phyloP scores from a whole-genome alignment of 2,888 invertebrate genomes.

The Campoletis raptor region DNA sequence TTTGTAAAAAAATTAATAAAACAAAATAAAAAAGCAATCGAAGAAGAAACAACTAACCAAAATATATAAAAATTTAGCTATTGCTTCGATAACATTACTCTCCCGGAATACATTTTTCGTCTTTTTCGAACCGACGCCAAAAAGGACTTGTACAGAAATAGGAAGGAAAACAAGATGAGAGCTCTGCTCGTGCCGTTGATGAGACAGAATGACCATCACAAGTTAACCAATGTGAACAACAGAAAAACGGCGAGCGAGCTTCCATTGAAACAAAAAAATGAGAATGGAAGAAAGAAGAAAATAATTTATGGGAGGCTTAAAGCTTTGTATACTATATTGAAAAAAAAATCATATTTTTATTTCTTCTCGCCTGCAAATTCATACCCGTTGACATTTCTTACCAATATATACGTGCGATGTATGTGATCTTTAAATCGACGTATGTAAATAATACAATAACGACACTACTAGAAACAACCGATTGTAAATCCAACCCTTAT shows the following conservation, averaged over 20 bases:
- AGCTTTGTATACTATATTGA: slow-evolving; percentile 73
- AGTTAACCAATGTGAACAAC: slow-evolving; percentile 55
- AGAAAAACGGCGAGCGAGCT: slow-evolving; percentile 68
- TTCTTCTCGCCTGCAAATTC: slow-evolving; percentile 70
- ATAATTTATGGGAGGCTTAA: slow-evolving; percentile 64
- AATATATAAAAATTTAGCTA: slow-evolving; percentile 40
- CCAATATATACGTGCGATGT: slow-evolving; percentile 62
- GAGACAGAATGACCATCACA: not conserved
- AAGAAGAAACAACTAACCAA: slow-evolving; percentile 12
- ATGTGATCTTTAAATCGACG: slow-evolving; percentile 60
- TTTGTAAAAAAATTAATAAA: slow-evolving; percentile 53
- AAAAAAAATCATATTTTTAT: slow-evolving; percentile 34
- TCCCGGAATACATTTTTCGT: slow-evolving; percentile 19
- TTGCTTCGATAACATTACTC: slow-evolving; percentile 35
- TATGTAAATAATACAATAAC: slow-evolving; percentile 74
- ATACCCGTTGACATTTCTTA: slow-evolving; percentile 73
- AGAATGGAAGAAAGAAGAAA: slow-evolving; percentile 36
- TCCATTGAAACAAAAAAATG: slow-evolving; percentile 59
- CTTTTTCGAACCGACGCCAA: slow-evolving; percentile 30
- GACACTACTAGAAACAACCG: slow-evolving; percentile 73
- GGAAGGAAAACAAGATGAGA: slow-evolving; percentile 8
- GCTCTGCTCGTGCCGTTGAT: slow-evolving; percentile 47
- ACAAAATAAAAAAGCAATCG: not conserved
- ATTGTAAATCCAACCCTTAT: slow-evolving; percentile 74
- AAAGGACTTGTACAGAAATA: slow-evolving; percentile 59